phyloP scores from a whole-genome alignment of 53 echinoderm and acorn worm species.

The Temnopleurus reevesii region DNA sequence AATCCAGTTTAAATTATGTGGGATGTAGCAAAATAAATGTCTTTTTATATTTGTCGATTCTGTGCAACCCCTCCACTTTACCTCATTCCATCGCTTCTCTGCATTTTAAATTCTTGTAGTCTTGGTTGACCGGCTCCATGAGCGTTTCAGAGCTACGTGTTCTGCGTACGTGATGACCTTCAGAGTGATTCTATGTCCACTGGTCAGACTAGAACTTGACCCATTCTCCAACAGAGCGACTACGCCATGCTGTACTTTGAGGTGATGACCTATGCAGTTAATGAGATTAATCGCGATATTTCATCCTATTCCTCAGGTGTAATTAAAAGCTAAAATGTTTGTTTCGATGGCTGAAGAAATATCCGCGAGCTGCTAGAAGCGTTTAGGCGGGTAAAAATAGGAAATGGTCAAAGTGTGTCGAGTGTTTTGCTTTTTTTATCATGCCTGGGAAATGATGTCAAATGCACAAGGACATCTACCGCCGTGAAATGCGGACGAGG shows the following conservation, averaged over 20 bases:
- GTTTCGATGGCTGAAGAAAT: slow-evolving; percentile 20
- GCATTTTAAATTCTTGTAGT: not conserved
- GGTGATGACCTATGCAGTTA: slow-evolving; percentile 35
- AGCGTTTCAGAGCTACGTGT: slow-evolving; percentile 3
- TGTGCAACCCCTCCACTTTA: not conserved
- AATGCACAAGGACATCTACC: not conserved
- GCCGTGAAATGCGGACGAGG: not conserved
- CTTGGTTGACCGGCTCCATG: not conserved
- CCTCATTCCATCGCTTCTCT: not conserved
- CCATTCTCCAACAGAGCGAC: slow-evolving; percentile 25
- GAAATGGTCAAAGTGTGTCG: slow-evolving; percentile 29
- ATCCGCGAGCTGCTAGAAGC: slow-evolving; percentile 13
- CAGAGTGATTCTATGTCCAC: not conserved
- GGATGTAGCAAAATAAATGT: not conserved
- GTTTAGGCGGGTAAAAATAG: not conserved
- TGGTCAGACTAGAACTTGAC: not conserved
- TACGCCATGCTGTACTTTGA: slow-evolving; percentile 25
- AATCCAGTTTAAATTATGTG: not conserved
- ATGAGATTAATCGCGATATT: slow-evolving; percentile 11
- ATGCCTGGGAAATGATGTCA: not conserved
- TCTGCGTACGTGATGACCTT: slow-evolving; percentile 16
- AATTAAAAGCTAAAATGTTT: not conserved
- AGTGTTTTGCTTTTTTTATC: not conserved
- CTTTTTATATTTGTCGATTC: slow-evolving; percentile 11
- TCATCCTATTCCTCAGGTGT: not conserved